These are phyloP conservation scores for Gambelia wislizenii DNA, from an alignment of 2,797 vertebrate species.

Conservation along the genomic window DNA sequence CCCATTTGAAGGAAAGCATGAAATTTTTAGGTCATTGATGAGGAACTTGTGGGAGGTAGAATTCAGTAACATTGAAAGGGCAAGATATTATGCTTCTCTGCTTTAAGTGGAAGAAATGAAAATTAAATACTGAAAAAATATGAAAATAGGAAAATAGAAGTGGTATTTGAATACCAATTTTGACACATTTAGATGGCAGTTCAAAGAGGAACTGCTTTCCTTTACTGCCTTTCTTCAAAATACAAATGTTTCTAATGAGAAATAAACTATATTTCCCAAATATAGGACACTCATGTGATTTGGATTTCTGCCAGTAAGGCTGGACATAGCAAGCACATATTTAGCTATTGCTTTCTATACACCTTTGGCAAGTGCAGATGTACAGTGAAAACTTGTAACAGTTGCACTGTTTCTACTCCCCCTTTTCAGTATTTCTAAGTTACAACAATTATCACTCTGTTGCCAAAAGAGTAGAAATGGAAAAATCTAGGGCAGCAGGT, in stretches of 20 bases:
- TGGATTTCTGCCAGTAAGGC: neutral
- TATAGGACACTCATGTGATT: neutral
- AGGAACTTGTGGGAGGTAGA: neutral
- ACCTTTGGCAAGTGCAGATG: neutral
- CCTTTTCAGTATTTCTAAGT: neutral
- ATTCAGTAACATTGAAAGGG: neutral
- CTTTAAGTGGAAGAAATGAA: neutral
- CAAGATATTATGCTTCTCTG: neutral
- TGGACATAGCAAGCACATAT: neutral
- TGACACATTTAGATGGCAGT: neutral
- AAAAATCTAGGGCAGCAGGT: neutral
- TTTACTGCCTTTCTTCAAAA: neutral
- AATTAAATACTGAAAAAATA: neutral
- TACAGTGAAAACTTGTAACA: neutral
- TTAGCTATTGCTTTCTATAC: conserved; percentile 1
- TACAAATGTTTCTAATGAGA: neutral
- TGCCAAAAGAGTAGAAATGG: neutral
- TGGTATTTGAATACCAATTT: neutral
- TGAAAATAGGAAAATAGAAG: neutral
- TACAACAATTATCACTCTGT: neutral
- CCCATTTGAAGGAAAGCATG: neutral
- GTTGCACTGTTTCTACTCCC: neutral
- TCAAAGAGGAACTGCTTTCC: neutral
- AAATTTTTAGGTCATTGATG: neutral
- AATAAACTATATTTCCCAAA: neutral